These are phyloP conservation scores for Mormyrus hasselquistii DNA, from an alignment of 2,797 vertebrate species.

Conservation along the genomic window DNA sequence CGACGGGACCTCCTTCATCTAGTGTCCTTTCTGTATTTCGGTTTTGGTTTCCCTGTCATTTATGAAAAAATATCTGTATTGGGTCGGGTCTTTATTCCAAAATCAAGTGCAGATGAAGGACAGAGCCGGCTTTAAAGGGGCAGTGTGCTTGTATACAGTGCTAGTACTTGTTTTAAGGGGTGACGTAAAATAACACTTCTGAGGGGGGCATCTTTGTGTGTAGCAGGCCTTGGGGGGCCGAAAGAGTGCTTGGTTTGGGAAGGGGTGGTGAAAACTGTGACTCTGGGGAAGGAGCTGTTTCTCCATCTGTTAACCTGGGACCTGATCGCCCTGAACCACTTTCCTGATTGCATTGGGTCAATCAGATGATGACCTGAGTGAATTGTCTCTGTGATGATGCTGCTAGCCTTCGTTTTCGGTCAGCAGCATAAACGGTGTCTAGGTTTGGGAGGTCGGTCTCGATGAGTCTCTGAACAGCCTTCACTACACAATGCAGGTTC, in stretches of 20 bases:
- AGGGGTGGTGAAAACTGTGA: neutral
- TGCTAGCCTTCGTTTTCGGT: neutral
- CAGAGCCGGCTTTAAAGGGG: neutral
- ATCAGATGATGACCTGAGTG: neutral
- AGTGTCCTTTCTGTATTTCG: constrained; percentile 55
- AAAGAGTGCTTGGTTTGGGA: neutral
- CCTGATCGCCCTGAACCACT: neutral
- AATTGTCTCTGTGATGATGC: neutral
- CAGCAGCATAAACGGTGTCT: neutral
- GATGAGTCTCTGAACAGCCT: neutral
- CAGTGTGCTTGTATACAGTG: neutral
- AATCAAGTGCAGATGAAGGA: neutral
- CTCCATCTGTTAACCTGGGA: neutral
- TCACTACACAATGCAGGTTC: neutral
- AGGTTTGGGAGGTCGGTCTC: neutral
- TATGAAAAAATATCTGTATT: neutral
- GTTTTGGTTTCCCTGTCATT: neutral
- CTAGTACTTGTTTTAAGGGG: neutral
- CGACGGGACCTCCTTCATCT: constrained; percentile 62
- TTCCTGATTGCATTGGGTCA: neutral
- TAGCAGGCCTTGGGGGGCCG: neutral
- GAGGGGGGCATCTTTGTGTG: neutral
- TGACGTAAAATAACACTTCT: neutral
- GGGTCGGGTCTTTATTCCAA: neutral
- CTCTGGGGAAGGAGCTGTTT: neutral